Evolutionary conservation across 35 echinoderm and acorn worm genomes (phyloP).

Genomic region (Anneissia japonica): DNA sequence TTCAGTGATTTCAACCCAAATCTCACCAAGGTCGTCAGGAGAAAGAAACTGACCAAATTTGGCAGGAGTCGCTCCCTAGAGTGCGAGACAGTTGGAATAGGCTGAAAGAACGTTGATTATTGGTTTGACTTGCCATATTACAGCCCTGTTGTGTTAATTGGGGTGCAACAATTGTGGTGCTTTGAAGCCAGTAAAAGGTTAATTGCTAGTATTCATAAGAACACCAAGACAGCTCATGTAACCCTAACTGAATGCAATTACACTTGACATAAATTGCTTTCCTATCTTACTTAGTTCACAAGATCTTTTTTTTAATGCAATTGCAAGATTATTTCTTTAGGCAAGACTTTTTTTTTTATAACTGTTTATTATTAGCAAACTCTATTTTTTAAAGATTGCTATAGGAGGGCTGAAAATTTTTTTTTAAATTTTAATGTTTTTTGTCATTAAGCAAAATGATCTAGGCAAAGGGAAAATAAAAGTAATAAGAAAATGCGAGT

Average conservation of each 20-base stretch:
- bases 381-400: too few relatives aligned
- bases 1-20: background rate
- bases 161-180: background rate
- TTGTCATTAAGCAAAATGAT: too few relatives aligned
- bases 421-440: too few relatives aligned
- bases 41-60: background rate
- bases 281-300: background rate
- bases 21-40: background rate
- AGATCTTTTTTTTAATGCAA: background rate
- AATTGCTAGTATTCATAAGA: background rate
- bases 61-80: background rate
- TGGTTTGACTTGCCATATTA: background rate
- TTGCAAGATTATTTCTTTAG: too few relatives aligned
- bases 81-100: background rate
- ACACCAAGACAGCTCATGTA: background rate
- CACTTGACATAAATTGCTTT: background rate
- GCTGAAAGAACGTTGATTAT: background rate
- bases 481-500: too few relatives aligned
- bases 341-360: too few relatives aligned
- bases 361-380: too few relatives aligned
- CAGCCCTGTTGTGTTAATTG: background rate
- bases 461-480: too few relatives aligned
- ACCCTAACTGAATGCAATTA: background rate
- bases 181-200: background rate
- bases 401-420: too few relatives aligned